These are phyloP conservation scores for Phrynocephalus vlangalii DNA, from an alignment of 2,797 vertebrate species.

Conservation along the genomic window DNA sequence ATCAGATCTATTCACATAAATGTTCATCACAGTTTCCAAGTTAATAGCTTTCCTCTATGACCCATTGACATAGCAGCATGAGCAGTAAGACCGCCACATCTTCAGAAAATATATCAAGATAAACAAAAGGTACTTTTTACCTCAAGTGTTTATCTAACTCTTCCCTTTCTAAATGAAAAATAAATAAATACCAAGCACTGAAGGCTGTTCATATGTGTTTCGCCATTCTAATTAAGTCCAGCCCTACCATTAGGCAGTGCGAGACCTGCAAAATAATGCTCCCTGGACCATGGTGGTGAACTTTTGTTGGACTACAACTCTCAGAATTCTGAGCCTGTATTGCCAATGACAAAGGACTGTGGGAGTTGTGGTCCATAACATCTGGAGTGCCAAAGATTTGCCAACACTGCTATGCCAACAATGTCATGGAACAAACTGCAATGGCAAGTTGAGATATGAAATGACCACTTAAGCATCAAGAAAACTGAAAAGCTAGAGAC, in stretches of 20 bases:
- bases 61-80: slow-evolving; percentile 27
- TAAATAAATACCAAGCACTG: neutral
- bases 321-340: too few relatives aligned
- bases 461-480: too few relatives aligned
- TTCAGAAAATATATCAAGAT: slow-evolving; percentile 6
- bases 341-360: too few relatives aligned
- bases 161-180: neutral
- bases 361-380: too few relatives aligned
- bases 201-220: neutral
- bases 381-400: too few relatives aligned
- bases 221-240: neutral
- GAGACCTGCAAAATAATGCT: neutral
- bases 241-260: neutral
- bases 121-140: neutral
- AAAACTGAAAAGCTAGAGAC: too few relatives aligned
- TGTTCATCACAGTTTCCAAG: slow-evolving; percentile 35
- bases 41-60: slow-evolving; percentile 1
- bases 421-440: too few relatives aligned
- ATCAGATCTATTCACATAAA: slow-evolving; percentile 52
- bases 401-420: too few relatives aligned
- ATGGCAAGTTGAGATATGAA: too few relatives aligned
- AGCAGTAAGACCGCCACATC: slow-evolving; percentile 26
- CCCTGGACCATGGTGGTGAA: too few relatives aligned
- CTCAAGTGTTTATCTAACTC: neutral
- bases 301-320: too few relatives aligned